Percentiles rank a stretch among this genome's conserved stretches.
Evolutionary conservation across 2,113 vertebrate genomes (phyloP).

Genomic region (Acrocephalus arundinaceus): DNA sequence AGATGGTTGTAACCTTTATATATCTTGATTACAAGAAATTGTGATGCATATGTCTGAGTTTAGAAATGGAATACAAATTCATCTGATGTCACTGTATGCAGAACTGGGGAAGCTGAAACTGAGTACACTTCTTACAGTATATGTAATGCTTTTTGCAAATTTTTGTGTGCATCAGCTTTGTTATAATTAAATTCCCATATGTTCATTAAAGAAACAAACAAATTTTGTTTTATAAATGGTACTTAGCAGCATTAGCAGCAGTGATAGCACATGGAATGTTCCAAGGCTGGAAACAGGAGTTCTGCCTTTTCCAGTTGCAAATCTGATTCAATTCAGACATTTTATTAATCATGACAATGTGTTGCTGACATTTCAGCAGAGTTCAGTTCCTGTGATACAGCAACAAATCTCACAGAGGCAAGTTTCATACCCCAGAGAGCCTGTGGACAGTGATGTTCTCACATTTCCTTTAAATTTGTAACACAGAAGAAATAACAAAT

Average conservation of each 20-base stretch:
- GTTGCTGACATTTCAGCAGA: not conserved
- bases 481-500: not conserved
- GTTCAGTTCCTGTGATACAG: not conserved
- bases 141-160: not conserved
- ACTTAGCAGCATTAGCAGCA: not conserved
- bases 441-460: not conserved
- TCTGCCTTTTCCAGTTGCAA: not conserved
- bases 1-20: slow-evolving; percentile 40
- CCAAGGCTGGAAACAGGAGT: not conserved
- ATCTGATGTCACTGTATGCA: not conserved
- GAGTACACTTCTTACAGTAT: not conserved
- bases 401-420: not conserved
- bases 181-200: not conserved
- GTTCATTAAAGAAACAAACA: not conserved
- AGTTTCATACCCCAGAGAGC: not conserved
- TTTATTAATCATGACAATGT: not conserved
- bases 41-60: not conserved
- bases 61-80: not conserved
- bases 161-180: not conserved
- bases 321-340: not conserved
- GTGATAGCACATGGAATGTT: not conserved
- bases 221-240: not conserved
- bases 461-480: not conserved
- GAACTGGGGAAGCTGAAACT: not conserved
- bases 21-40: slow-evolving; percentile 1